Conservation (phyloP, 2,888 invertebrate genomes). For the Diadegma fenestrale region DNA sequence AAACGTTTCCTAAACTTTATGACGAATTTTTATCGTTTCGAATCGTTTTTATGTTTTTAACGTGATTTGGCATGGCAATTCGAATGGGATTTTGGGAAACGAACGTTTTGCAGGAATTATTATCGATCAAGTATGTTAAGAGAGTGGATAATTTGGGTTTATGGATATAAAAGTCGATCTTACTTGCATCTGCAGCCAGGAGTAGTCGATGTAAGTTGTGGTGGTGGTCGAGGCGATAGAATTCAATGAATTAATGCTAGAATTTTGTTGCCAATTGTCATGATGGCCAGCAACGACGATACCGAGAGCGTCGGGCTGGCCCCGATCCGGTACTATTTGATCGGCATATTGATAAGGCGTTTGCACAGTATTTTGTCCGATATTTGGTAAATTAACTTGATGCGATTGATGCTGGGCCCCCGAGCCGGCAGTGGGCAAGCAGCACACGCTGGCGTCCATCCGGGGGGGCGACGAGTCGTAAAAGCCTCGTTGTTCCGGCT, state of each 20-base stretch:
- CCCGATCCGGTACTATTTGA: conserved; percentile 84
- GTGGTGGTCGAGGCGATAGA: conserved; percentile 75
- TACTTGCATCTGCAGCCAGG: conserved; percentile 84
- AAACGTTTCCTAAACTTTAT: no score
- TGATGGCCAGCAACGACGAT: conserved; percentile 78
- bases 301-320: conserved; percentile 80
- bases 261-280: conserved; percentile 80
- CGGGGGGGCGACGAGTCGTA: conserved; percentile 83
- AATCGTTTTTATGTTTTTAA: no score
- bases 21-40: no score
- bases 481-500: conserved; percentile 80
- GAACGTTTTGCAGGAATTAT: no score
- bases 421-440: conserved; percentile 82
- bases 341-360: conserved; percentile 82
- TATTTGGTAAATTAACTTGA: conserved; percentile 75
- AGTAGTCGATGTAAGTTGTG: conserved; percentile 83
- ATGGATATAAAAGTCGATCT: conserved; percentile 44
- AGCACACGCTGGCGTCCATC: conserved; percentile 84
- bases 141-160: neutral
- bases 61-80: no score
- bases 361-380: conserved; percentile 78
- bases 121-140: no score
- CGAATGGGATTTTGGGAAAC: no score
- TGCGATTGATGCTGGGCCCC: conserved; percentile 80
- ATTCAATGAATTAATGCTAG: conserved; percentile 74